A percentile compares a stretch with the other conserved stretches of the same genome.
Conservation (phyloP, 1,140 invertebrate genomes). For the Solenopsis fugax region DNA sequence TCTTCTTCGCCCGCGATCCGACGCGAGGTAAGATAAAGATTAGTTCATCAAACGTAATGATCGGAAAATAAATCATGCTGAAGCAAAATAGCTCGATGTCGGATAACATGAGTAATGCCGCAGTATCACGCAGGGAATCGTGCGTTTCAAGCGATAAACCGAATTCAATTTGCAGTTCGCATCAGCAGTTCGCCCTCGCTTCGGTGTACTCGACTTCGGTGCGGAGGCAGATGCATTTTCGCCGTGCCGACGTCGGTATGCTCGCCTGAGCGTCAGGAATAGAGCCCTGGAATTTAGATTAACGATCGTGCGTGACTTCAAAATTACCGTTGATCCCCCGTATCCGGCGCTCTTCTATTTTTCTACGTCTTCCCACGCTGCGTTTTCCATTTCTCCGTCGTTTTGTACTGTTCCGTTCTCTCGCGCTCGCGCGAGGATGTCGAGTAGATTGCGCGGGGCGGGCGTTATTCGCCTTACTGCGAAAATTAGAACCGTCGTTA, state of each 20-base stretch:
- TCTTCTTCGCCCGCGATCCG: not conserved
- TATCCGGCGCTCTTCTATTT: slow-evolving; percentile 61
- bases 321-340: slow-evolving; percentile 66
- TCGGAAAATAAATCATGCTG: slow-evolving; percentile 6
- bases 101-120: slow-evolving; percentile 16
- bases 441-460: not conserved
- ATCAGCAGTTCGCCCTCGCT: slow-evolving; percentile 47
- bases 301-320: slow-evolving; percentile 76
- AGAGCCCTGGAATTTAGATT: slow-evolving; percentile 73
- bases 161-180: slow-evolving; percentile 62
- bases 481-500: slow-evolving; percentile 50
- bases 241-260: slow-evolving; percentile 69
- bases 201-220: slow-evolving; percentile 58
- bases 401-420: slow-evolving; percentile 4
- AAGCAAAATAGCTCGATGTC: not conserved
- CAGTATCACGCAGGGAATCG: slow-evolving; percentile 31
- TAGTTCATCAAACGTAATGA: slow-evolving; percentile 26
- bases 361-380: slow-evolving; percentile 32
- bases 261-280: slow-evolving; percentile 61
- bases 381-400: not conserved
- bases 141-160: slow-evolving; percentile 48
- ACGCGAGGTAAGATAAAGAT: not conserved
- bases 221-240: slow-evolving; percentile 72
- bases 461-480: not conserved
- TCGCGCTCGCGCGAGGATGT: not conserved